A percentile compares a stretch with the other conserved stretches of the same genome.
phyloP scores from a whole-genome alignment of 2,888 invertebrate genomes.

The Myopa testacea region DNA sequence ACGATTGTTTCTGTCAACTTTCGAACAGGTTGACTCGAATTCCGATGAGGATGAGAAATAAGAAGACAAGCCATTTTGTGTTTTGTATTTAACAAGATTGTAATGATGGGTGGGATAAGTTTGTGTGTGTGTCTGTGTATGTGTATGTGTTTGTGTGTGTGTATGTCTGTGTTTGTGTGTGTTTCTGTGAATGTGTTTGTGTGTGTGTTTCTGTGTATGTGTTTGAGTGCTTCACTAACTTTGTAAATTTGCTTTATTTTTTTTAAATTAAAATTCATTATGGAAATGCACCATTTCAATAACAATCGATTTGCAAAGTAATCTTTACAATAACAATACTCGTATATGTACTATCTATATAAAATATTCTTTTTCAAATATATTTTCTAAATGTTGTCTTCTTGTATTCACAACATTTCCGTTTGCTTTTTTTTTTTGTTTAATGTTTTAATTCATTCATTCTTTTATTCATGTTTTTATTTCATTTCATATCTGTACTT shows the following conservation, averaged over 20 bases:
- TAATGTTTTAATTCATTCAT: too few species aligned
- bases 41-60: neutral
- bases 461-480: too few species aligned
- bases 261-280: neutral
- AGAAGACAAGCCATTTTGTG: conserved; percentile 5
- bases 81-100: neutral
- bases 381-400: too few species aligned
- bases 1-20: neutral
- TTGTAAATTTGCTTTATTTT: neutral
- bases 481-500: too few species aligned
- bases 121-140: neutral
- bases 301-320: too few species aligned
- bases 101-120: neutral
- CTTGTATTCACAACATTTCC: too few species aligned
- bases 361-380: too few species aligned
- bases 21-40: neutral
- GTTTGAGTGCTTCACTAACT: neutral
- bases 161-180: neutral
- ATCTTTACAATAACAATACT: too few species aligned
- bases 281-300: too few species aligned
- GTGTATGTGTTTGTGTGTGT: conserved; percentile 2
- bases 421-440: too few species aligned
- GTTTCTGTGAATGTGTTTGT: neutral
- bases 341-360: too few species aligned
- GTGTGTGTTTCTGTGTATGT: conserved; percentile 1